Conservation (phyloP, 2,888 invertebrate genomes). For the Heliconius erato region DNA sequence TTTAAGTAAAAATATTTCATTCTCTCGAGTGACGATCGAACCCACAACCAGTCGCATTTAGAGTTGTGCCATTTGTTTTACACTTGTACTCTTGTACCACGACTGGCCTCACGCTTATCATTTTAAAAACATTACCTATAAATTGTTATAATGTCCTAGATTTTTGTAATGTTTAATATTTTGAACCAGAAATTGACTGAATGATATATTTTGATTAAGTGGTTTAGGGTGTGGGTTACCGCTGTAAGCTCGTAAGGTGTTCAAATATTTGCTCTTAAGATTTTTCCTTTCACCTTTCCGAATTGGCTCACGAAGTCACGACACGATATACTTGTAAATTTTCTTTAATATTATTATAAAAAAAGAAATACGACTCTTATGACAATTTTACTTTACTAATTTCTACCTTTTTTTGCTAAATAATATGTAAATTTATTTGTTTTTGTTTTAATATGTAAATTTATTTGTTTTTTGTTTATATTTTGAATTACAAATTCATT, state of each 20-base stretch:
- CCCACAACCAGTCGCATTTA: no score
- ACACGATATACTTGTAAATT: not conserved
- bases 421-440: not conserved
- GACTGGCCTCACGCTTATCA: no score
- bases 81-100: no score
- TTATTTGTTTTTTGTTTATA: not conserved
- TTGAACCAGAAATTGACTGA: not conserved
- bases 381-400: not conserved
- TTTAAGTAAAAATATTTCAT: no score
- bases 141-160: no score
- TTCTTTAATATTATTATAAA: not conserved
- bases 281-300: not conserved
- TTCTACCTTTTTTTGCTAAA: not conserved
- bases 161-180: no score
- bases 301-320: not conserved
- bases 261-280: slow-evolving; percentile 6
- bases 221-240: not conserved
- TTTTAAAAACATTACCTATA: no score
- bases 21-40: no score
- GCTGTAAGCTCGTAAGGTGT: slow-evolving; percentile 3
- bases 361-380: not conserved
- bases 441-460: not conserved
- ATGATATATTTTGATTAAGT: not conserved
- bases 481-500: not conserved
- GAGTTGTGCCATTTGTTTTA: no score